phyloP scores from a whole-genome alignment of 2,113 vertebrate genomes.

The Odontesthes bonariensis region DNA sequence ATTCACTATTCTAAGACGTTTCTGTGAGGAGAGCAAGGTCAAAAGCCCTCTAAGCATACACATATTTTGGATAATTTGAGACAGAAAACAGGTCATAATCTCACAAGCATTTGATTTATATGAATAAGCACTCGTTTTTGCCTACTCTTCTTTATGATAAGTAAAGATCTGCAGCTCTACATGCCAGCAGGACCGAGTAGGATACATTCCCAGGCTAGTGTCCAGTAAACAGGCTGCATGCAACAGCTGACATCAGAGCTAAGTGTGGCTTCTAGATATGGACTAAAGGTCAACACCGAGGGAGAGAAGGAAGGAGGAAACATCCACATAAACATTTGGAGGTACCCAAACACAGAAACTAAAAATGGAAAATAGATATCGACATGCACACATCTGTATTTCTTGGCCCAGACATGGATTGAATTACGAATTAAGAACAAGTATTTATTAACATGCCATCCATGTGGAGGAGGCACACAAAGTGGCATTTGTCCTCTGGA shows the following conservation, averaged over 20 bases:
- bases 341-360: background rate
- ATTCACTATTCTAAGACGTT: constrained; percentile 15
- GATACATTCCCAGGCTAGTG: constrained; percentile 25
- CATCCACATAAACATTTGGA: constrained; percentile 25
- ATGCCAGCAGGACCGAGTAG: constrained; percentile 9
- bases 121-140: background rate
- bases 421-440: background rate
- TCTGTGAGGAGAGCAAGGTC: constrained; percentile 24
- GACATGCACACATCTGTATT: background rate
- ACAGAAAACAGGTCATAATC: background rate
- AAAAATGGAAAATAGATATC: background rate
- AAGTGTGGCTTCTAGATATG: constrained; percentile 50
- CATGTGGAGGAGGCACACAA: constrained; percentile 14
- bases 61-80: constrained; percentile 27
- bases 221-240: constrained; percentile 49
- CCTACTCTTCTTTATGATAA: background rate
- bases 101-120: background rate
- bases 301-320: constrained; percentile 20
- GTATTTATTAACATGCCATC: background rate
- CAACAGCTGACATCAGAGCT: constrained; percentile 68
- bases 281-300: constrained; percentile 73
- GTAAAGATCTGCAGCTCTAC: background rate
- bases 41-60: constrained; percentile 9
- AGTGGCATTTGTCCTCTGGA: constrained; percentile 16
- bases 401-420: background rate